Conservation (phyloP, 2,113 vertebrate genomes). For the Eubucco bourcierii region DNA sequence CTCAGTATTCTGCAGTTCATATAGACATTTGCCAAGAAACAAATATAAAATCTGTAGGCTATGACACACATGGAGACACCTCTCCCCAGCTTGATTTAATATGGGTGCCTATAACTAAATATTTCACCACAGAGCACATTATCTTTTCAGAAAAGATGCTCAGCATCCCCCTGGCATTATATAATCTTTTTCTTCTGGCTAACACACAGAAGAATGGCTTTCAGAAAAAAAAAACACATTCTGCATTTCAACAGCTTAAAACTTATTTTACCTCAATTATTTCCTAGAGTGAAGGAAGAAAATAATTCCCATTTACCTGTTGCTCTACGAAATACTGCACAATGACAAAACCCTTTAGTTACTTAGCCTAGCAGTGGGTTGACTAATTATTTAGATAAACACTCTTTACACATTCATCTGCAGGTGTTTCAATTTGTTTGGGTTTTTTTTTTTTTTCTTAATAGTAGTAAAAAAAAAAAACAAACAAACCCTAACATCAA, state of each 20-base stretch:
- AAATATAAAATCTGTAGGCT: background rate
- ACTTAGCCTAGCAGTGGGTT: background rate
- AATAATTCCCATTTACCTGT: constrained; percentile 68
- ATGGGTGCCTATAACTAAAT: constrained; percentile 1
- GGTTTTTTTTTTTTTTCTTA: background rate
- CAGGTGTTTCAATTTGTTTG: background rate
- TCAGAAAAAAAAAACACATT: constrained; percentile 19
- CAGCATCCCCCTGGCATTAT: constrained; percentile 44
- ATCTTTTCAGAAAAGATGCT: constrained; percentile 49
- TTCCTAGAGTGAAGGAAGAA: background rate
- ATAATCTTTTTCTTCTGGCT: constrained; percentile 3
- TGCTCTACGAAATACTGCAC: constrained; percentile 51
- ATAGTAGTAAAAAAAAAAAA: background rate
- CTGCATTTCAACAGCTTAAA: constrained; percentile 40
- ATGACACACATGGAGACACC: background rate
- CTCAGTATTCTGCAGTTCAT: constrained; percentile 10
- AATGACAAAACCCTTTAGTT: background rate
- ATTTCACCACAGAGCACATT: constrained; percentile 28
- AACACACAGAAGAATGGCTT: constrained; percentile 35
- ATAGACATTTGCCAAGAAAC: background rate
- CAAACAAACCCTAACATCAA: background rate
- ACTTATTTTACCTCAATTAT: constrained; percentile 39
- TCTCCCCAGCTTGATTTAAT: constrained; percentile 6
- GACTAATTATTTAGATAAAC: constrained; percentile 8
- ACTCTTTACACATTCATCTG: background rate